Base-by-base conservation (phyloP, 2,888 invertebrate species). In the Eristalinus sepulchralis region DNA sequence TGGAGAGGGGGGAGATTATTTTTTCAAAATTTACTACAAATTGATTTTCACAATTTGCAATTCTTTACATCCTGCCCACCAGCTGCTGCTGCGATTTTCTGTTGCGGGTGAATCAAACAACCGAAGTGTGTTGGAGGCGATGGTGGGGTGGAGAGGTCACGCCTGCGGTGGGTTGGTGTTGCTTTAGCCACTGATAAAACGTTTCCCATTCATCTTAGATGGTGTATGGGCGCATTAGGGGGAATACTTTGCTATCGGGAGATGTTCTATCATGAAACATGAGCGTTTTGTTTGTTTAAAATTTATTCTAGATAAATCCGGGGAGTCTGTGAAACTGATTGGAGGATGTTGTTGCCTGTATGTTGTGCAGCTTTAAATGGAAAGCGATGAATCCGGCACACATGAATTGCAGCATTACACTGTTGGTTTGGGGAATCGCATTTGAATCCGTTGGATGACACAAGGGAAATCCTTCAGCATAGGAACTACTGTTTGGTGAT, bases 21-120 rank as follows among this genome's bases (percentile, higher is more conserved):
- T 55, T 33, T 53, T 64, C 24, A 13, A 20, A 67, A 20, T 60
- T 60, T 39, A 70, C 70, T 39, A 59, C 59, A 70, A 70, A 70
- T 70, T 60, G 70, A 36, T 36, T 59, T 36, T 24, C 59, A 70
- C 59, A 36, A 57, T 70, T 57, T 57, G 55, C 31, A 55, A 33
- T 47, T 2, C 39, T 39, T 64, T 39, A n/a, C n/a, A 8, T n/a
- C 47, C 13, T 17, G 27, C 47, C 47, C 47, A 17, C 8, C 47
- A 17, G 6, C 34, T 34, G 34, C 34, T 34, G 34, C 17, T 5
- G 17, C n/a, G 47, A 13, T 4, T 39, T 47, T 17, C 47, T 47
- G n/a, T n/a, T n/a, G 47, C 47, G 17, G n/a, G 47, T n/a, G 17
- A 47, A 47, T 5, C n/a, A 47, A 17, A 47, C n/a, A n/a, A n/a